Evolutionary conservation across 2,797 vertebrate species (phyloP).

Genomic region (Chelmon rostratus): DNA sequence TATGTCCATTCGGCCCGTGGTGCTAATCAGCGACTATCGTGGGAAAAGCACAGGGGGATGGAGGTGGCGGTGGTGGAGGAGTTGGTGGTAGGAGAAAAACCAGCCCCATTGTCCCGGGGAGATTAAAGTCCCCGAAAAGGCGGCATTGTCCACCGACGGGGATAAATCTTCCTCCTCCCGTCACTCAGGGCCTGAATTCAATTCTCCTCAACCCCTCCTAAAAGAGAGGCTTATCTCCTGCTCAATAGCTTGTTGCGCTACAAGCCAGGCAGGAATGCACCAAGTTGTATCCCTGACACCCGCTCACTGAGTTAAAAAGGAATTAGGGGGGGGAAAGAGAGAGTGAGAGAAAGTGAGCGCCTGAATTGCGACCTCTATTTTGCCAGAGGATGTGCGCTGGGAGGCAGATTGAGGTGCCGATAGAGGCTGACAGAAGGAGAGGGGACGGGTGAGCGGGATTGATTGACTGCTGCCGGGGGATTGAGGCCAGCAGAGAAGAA

Average conservation of each 20-base stretch:
- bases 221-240: slow-evolving; percentile 98
- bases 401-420: slow-evolving; percentile 76
- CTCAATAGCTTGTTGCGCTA: slow-evolving; percentile 97
- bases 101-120: slow-evolving; percentile 94
- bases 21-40: slow-evolving; percentile 96
- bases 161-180: slow-evolving; percentile 99
- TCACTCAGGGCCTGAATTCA: slow-evolving; percentile 99
- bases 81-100: slow-evolving; percentile 85
- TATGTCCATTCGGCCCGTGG: slow-evolving; percentile 88
- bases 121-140: slow-evolving; percentile 97
- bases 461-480: slow-evolving; percentile 77
- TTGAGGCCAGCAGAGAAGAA: slow-evolving; percentile 79
- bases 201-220: slow-evolving; percentile 93
- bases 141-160: slow-evolving; percentile 93
- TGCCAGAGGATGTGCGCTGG: slow-evolving; percentile 85
- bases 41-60: slow-evolving; percentile 92
- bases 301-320: slow-evolving; percentile 84
- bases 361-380: slow-evolving; percentile 81
- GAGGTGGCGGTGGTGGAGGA: slow-evolving; percentile 63
- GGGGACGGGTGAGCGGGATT: slow-evolving; percentile 65
- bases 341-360: slow-evolving; percentile 76
- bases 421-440: slow-evolving; percentile 74
- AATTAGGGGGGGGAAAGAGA: slow-evolving; percentile 78
- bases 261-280: slow-evolving; percentile 92
- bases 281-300: slow-evolving; percentile 87